Evolutionary conservation across 1,140 invertebrate genomes (phyloP).

Genomic region (Streblospio benedicti): DNA sequence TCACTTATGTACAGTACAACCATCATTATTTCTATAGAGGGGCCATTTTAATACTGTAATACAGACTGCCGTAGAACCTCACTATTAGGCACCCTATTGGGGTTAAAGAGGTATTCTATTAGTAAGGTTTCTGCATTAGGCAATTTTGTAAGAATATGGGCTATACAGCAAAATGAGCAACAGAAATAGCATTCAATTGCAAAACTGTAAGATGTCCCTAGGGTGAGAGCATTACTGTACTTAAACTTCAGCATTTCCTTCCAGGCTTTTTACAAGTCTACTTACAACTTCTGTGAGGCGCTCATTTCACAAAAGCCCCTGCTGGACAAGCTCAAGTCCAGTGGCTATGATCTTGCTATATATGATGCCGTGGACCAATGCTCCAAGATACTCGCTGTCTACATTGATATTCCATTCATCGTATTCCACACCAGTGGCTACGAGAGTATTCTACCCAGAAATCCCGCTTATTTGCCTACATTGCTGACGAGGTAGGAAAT

Average conservation of each 20-base stretch:
- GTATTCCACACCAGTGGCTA: constrained; percentile 6
- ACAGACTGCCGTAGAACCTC: too few species aligned
- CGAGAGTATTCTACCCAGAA: not conserved
- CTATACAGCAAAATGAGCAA: too few species aligned
- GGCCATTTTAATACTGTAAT: too few species aligned
- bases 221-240: too few species aligned
- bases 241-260: not conserved
- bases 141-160: too few species aligned
- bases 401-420: constrained; percentile 12
- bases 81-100: too few species aligned
- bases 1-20: too few species aligned
- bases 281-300: not conserved
- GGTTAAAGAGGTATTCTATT: too few species aligned
- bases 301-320: not conserved
- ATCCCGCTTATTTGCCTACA: constrained; percentile 8
- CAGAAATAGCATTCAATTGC: too few species aligned
- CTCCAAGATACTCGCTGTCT: constrained; percentile 5
- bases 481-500: not conserved
- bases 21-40: too few species aligned
- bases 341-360: constrained; percentile 4
- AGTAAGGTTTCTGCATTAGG: too few species aligned
- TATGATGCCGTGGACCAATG: constrained; percentile 11
- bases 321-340: not conserved
- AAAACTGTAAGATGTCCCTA: too few species aligned
- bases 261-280: constrained; percentile 5